Evolutionary conservation across 2,797 vertebrate genomes (phyloP), one percentile per base, ranked within the genome.

Genomic region (Smutsia temminckii): DNA sequence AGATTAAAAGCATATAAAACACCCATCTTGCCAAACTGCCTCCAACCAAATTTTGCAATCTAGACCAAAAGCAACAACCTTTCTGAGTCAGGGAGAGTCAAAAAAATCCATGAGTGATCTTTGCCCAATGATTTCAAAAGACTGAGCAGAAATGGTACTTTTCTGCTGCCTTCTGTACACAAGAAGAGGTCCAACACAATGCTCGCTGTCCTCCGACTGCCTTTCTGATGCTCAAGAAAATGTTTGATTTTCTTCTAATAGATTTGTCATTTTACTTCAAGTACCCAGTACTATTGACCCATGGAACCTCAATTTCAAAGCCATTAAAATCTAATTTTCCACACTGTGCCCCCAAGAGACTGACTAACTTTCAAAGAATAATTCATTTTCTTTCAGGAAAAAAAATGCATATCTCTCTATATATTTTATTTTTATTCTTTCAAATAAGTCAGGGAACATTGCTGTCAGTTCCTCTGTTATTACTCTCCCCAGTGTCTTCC

Each of bases 301-400:
- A 5, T 57, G 94, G 97, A 98, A 98, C 98, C 98, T 98, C 98
- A 97, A 98, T 98, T 98, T 97, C 97, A 98, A 97, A 98, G 97
- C 98, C 97, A 98, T 99, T 98, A 98, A 98, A 98, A 98, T 96
- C 96, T 98, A 96, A 98, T 98, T 98, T 98, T 98, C 97, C 97
- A 97, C 95, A 97, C 69, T 88, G 68, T 97, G 97, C 97, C 98
- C 97, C 97, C 85, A 97, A 98, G 98, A 98, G 97, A 98, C 97
- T 96, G 94, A 94, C 97, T 97, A 97, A 97, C 97, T 98, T 98
- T 91, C 97, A 96, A 51, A 97, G 97, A 98, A 97, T 98, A 98
- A 98, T 97, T 97, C 96, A 96, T 98, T 98, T 97, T 97, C 97
- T 98, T 96, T 93, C 72, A 88, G 42, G 25, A 80, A 89, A 64